Evolutionary conservation across 2,113 vertebrate species (phyloP), one percentile per base, ranked within the genome.

Genomic region (Chionodraco myersi): DNA sequence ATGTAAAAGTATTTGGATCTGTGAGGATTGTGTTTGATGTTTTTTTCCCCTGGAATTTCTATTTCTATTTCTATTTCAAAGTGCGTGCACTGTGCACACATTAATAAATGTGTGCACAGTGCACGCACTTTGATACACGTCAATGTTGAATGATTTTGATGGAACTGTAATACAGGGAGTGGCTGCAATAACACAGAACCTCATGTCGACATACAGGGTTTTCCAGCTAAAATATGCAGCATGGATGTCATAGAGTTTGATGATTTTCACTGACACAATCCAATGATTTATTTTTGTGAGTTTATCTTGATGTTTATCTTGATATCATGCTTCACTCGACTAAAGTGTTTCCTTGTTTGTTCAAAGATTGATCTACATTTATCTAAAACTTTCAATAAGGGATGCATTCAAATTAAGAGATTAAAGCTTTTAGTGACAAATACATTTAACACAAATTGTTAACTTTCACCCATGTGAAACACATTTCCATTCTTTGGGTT

Each of bases 101-200:
- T 10, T 15, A 15, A 51, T 16, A 23, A 1, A 18, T 3, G 6
- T 14, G 10, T 16, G 6, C 0, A 15, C 3, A 21, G 21, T 21
- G 21, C 21, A n/a, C 14, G 0, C 10, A 26, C 49, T 16, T 44
- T 54, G 18, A 15, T 0, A 21, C 12, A 59, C 2, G 0, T 2
- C 16, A 12, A 8, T 9, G 14, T 48, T 23, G 3, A 30, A n/a
- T 21, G 30, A 11, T 41, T 7, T 26, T 10, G 3, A 61, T 23
- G 13, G 18, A 14, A 6, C 14, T 14, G 4, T 30, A 53, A 48
- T 56, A 36, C 7, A 71, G 65, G 65, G 84, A 82, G 84, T 62
- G 65, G 15, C 47, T n/a, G 41, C 6, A 45, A 4, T 63, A 9
- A 52, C 12, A 44, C 30, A 23, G 16, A 15, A 2, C 3, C 14